Percentiles rank a stretch among this genome's conserved stretches.
Evolutionary conservation across 2,888 invertebrate species (phyloP).

Genomic region (Lymantria monacha): DNA sequence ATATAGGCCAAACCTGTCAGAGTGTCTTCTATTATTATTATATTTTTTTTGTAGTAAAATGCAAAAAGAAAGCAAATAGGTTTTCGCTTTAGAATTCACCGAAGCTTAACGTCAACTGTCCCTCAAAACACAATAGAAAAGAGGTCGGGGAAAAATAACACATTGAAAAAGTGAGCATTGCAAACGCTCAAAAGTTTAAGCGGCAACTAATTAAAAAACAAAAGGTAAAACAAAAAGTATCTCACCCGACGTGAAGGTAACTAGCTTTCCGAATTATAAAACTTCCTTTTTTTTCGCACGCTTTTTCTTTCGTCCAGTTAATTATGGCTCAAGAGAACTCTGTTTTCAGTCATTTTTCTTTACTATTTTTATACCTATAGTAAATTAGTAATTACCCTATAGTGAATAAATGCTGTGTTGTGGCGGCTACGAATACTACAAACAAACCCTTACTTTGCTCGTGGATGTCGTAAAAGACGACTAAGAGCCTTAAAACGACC

Average conservation of each 20-base stretch:
- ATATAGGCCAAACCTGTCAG: too few species aligned
- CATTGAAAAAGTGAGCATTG: constrained; percentile 49
- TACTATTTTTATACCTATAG: constrained; percentile 1
- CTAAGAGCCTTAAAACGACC: too few species aligned
- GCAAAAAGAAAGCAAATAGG: too few species aligned
- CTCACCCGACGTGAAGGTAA: constrained; percentile 55
- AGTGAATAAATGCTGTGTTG: too few species aligned
- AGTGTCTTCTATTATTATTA: too few species aligned
- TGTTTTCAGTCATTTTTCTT: constrained; percentile 39
- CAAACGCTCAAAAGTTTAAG: constrained; percentile 65
- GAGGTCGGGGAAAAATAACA: constrained; percentile 34
- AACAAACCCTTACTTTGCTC: too few species aligned
- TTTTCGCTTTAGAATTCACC: not conserved
- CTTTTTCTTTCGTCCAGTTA: constrained; percentile 70
- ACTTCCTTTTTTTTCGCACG: constrained; percentile 62
- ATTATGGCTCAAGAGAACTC: constrained; percentile 68
- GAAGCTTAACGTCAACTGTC: constrained; percentile 22
- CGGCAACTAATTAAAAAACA: constrained; percentile 75
- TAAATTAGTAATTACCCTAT: too few species aligned
- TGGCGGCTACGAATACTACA: too few species aligned
- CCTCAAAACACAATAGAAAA: constrained; percentile 18
- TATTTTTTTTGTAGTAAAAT: too few species aligned
- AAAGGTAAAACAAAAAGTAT: constrained; percentile 45
- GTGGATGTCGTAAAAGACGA: too few species aligned
- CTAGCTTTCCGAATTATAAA: constrained; percentile 66